Percentiles rank a stretch among this genome's conserved stretches.
Conservation (phyloP, 1,140 invertebrate species). For the Alviniconcha marisindica region DNA sequence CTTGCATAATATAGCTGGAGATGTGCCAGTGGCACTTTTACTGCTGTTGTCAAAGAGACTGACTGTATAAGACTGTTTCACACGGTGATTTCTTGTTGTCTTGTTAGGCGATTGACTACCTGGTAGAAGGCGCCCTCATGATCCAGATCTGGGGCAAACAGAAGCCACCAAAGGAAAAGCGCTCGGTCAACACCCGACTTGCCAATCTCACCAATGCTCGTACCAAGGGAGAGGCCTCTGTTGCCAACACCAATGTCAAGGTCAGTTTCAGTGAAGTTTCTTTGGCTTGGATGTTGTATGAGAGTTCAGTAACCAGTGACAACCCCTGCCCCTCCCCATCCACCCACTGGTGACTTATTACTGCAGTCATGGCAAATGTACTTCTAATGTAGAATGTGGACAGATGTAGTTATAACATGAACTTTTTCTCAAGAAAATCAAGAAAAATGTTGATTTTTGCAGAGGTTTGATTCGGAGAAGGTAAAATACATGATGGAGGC, state of each 20-base stretch:
- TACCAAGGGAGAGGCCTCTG: constrained; percentile 52
- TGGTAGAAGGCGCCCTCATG: constrained; percentile 77
- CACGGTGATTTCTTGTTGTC: neutral
- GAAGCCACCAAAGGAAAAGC: constrained; percentile 66
- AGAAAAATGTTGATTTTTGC: constrained; percentile 1
- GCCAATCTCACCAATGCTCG: constrained; percentile 52
- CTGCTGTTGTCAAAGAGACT: no score
- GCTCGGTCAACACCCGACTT: constrained; percentile 59
- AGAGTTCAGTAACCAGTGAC: no score
- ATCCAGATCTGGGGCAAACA: constrained; percentile 80
- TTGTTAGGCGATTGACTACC: constrained; percentile 77
- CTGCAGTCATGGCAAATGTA: no score
- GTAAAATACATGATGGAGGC: constrained; percentile 70
- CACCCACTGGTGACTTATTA: no score
- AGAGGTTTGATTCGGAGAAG: constrained; percentile 68
- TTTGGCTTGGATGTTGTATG: no score
- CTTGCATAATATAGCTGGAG: no score
- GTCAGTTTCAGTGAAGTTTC: constrained; percentile 42
- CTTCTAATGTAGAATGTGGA: no score
- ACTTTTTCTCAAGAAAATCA: no score
- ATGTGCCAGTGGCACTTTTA: no score
- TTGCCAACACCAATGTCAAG: constrained; percentile 64
- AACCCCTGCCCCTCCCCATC: no score
- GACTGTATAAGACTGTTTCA: no score
- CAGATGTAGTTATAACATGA: no score